Base-by-base conservation (phyloP, 2,888 invertebrate genomes). In the Ligdia adustata region DNA sequence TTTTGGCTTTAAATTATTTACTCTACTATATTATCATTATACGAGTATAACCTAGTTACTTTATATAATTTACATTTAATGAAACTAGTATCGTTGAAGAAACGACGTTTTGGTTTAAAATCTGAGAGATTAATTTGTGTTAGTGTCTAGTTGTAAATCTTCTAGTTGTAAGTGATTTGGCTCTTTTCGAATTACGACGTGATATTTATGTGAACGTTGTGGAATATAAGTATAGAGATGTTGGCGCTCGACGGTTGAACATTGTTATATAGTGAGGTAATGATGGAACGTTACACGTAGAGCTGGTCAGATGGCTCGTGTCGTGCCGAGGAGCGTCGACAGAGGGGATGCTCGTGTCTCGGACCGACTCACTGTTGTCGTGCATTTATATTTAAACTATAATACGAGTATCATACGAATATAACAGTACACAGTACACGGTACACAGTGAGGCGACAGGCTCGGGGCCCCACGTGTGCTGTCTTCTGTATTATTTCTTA, bases 361-460 rank as follows among this genome's bases (percentile, higher is more conserved):
- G n/a, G n/a, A n/a, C n/a, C n/a, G n/a, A n/a, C n/a, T n/a, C n/a
- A n/a, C n/a, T n/a, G n/a, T n/a, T n/a, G n/a, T n/a, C 22, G 69
- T 81, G 85, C 85, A 85, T 85, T 85, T 85, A 85, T 81, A 72
- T 72, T 71, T 66, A 60, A 55, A 45, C 35, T 55, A 32, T 47
- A 49, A 52, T 40, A 42, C 56, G 16, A 4, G 5, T 16, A 16
- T 3, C 3, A 5, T 5, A 16, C 16, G 16, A 3, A 5, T 5
- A 5, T 16, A 5, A 16, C 16, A 5, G 5, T 18, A 18, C 18
- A 18, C 6, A 18, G 4, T 18, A 18, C 18, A 18, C 18, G 4
- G 18, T n/a, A n/a, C 6, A 18, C 4, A 5, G 6, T 18, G 6
- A 5, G 18, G 6, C 18, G 4, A 18, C 18, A 1, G 18, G 6